Evolutionary conservation across 2,888 invertebrate genomes (phyloP), one percentile per base, ranked within the genome.

Genomic region (Boloria euphrosyne): DNA sequence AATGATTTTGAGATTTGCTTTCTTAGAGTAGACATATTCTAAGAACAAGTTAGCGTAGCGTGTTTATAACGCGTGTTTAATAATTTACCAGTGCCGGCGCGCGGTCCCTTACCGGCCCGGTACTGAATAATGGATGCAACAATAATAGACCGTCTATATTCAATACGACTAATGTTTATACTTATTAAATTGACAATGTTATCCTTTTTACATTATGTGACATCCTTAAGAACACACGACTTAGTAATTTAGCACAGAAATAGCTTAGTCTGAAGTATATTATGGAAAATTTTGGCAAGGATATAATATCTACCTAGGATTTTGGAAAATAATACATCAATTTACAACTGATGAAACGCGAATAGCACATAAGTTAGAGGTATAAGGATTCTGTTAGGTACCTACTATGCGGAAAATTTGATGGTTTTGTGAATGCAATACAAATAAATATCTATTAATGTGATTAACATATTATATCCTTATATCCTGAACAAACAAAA

Each of bases 41-140:
- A 82, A 76, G 83, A 85, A 80, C 79, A 83, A 81, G 83, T 83
- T 80, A 81, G 87, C 85, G 85, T 82, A 81, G 85, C 80, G 78
- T 85, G 86, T 85, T 83, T 86, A 86, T 90, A 90, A 90, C 85
- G 85, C 78, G 80, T 85, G 86, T 90, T 92, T 92, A 91, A 92
- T 92, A 90, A 88, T 91, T 89, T 88, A 92, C 84, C 78, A 82
- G 84, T 77, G 65, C 73, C 78, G 80, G 81, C 77, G 78, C 79
- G 74, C 79, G 79, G 83, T 83, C 87, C 87, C 86, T 85, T 79
- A 75, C 82, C 81, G 80, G 81, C 80, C 83, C 81, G 71, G 76
- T 76, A 72, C 80, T 90, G 88, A 91, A 91, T 91, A 89, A 90
- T 90, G 83, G 80, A 91, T 89, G 84, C 82, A 85, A 86, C 86